phyloP scores from a whole-genome alignment of 2,113 vertebrate species.

The Pycnonotus jocosus region DNA sequence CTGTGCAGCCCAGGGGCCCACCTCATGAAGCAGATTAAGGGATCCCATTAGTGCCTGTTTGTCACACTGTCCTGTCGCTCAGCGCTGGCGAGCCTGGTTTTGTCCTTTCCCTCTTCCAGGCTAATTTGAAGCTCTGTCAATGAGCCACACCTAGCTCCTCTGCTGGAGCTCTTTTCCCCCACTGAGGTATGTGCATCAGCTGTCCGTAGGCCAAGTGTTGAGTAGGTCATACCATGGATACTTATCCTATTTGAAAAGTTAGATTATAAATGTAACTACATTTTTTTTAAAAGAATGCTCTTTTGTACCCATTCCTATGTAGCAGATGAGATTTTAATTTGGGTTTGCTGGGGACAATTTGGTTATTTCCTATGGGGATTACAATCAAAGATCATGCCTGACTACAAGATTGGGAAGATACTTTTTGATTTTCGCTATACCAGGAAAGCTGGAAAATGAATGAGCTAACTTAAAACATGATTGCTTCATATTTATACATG shows the following conservation, averaged over 20 bases:
- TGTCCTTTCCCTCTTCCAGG: neutral
- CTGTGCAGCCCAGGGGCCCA: neutral
- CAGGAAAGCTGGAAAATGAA: neutral
- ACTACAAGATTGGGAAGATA: neutral
- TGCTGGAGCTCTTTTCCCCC: neutral
- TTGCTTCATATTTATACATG: neutral
- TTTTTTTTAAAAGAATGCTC: neutral
- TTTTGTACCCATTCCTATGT: neutral
- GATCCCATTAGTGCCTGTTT: neutral
- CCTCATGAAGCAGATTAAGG: neutral
- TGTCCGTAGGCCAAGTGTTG: neutral
- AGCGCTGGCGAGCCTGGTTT: rapidly evolving
- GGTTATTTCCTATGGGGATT: neutral
- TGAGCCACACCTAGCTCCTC: neutral
- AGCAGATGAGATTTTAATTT: neutral
- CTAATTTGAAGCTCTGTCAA: neutral
- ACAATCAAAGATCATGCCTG: neutral
- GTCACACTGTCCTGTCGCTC: rapidly evolving
- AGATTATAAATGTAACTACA: neutral
- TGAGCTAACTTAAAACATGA: neutral
- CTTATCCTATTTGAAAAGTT: neutral
- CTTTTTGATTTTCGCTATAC: neutral
- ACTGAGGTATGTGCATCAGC: neutral
- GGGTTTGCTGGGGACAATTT: neutral
- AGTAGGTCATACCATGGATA: neutral